phyloP scores from a whole-genome alignment of 2,888 invertebrate genomes.

The Polietes domitor region DNA sequence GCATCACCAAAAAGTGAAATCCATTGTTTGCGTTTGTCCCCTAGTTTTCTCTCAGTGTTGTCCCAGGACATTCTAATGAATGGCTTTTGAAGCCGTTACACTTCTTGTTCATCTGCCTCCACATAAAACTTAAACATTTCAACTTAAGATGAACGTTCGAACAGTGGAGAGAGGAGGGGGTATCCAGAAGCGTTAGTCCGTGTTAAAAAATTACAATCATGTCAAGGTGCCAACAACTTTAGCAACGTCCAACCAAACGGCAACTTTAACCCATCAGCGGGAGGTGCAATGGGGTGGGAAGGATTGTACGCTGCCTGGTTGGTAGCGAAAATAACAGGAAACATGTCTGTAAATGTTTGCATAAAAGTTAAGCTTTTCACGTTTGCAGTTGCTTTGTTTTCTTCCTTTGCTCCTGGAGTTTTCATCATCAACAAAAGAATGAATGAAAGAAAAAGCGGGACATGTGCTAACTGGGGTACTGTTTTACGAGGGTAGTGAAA shows the following conservation, averaged over 20 bases:
- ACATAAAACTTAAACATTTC: constrained; percentile 48
- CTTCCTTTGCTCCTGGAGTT: constrained; percentile 24
- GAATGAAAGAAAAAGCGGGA: neutral
- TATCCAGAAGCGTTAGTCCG: neutral
- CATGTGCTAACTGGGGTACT: neutral
- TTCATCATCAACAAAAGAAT: constrained; percentile 4
- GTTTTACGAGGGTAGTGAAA: neutral
- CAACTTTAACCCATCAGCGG: constrained; percentile 49
- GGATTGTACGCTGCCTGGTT: neutral
- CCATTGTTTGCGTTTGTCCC: no score
- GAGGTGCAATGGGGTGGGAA: neutral
- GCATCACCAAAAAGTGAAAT: no score
- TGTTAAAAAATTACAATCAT: constrained; percentile 63
- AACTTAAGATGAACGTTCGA: constrained; percentile 10
- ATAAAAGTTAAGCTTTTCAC: constrained; percentile 60
- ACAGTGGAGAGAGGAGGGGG: neutral
- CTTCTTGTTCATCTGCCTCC: constrained; percentile 20
- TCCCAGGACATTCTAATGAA: constrained; percentile 46
- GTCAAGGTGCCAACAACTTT: constrained; percentile 68
- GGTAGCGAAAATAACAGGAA: constrained; percentile 37
- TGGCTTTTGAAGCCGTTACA: constrained; percentile 28
- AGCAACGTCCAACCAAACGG: constrained; percentile 34
- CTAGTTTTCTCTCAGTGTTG: constrained; percentile 15
- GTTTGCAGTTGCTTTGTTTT: constrained; percentile 43
- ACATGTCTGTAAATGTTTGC: constrained; percentile 66